Evolutionary conservation across 2,113 vertebrate genomes (phyloP), one percentile per base, ranked within the genome.

Genomic region (Mungos mungo): DNA sequence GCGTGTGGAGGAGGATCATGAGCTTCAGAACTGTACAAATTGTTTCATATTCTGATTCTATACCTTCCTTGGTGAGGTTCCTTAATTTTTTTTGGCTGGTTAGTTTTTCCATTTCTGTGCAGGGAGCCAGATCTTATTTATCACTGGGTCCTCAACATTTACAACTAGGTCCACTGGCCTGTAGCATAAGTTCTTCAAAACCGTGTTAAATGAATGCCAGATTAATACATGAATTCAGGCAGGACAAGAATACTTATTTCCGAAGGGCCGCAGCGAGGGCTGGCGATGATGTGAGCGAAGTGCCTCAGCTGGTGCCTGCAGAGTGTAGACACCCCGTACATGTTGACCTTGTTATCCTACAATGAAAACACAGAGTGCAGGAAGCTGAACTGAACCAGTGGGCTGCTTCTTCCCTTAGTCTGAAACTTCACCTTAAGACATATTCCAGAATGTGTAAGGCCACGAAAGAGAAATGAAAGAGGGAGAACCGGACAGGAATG

Each of bases 391-490:
- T 13, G 21, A 74, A n/a, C 35, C 19, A 31, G 18, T 0, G 12
- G 29, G 45, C 45, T 63, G 18, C 31, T 63, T 87, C 33, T 81
- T 41, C 54, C 41, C 50, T 71, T n/a, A 23, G 23, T 82, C 72
- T 86, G 66, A 90, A 90, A 74, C 54, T 52, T 83, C 15, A 63
- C 68, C 35, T 52, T 88, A 54, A 63, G 65, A 90, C 29, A 82
- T n/a, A 81, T n/a, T 90, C 25, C 77, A 84, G 35, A 96, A 87
- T 60, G 52, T 84, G 65, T 54, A 52, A 80, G 47, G 45, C 23
- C 63, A 47, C 80, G 38, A 21, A 33, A 5, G 72, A 66, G 90
- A 92, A 92, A 84, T 50, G 76, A 85, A 97, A 77, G 54, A 92
- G 41, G 11, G 31, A 87, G 60, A 90, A 88, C 13, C 7, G 41